These are phyloP conservation scores for Malurus splendens DNA, from an alignment of 2,797 vertebrate species.

Conservation along the genomic window DNA sequence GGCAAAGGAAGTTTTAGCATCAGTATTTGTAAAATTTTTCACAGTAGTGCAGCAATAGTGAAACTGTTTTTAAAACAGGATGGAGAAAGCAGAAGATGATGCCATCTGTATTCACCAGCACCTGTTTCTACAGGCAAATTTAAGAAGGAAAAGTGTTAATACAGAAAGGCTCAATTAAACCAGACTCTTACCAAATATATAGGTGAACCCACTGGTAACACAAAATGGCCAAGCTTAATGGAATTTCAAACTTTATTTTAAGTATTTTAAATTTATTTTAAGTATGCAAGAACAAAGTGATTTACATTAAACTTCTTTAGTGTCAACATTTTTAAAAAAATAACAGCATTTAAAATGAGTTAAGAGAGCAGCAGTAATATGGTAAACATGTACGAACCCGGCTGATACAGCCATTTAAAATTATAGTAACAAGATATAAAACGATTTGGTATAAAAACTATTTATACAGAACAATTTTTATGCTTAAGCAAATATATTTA, in stretches of 20 bases:
- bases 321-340: background rate
- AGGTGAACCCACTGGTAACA: background rate
- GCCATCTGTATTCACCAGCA: background rate
- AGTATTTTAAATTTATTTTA: constrained; percentile 4
- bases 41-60: background rate
- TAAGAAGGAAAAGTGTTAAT: background rate
- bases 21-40: background rate
- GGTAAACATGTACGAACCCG: background rate
- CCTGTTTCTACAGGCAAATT: background rate
- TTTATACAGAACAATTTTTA: background rate
- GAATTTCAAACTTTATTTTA: background rate
- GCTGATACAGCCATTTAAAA: background rate
- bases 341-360: background rate
- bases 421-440: background rate
- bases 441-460: background rate
- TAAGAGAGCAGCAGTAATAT: background rate
- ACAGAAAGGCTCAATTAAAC: background rate
- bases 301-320: background rate
- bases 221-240: background rate
- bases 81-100: background rate
- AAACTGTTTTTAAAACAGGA: background rate
- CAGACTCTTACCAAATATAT: background rate
- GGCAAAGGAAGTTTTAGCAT: background rate
- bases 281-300: background rate
- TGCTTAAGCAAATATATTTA: background rate